A percentile compares a stretch with the other conserved stretches of the same genome.
These are phyloP conservation scores for Pterostichus madidus DNA, from an alignment of 2,888 invertebrate species.

Conservation along the genomic window DNA sequence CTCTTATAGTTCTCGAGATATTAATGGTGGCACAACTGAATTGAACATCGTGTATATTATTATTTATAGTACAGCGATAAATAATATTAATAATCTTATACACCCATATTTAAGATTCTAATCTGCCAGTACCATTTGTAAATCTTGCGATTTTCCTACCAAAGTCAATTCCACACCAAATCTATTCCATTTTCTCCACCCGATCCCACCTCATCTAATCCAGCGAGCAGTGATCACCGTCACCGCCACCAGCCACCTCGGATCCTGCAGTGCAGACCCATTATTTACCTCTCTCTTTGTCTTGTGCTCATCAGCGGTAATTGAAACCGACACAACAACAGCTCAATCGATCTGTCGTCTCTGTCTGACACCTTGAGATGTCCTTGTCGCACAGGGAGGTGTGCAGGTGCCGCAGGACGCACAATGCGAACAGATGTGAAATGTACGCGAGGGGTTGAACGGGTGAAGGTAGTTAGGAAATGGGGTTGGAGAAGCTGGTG, in stretches of 20 bases:
- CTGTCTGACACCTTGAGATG: background rate
- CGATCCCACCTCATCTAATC: too few species aligned
- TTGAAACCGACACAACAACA: conserved; percentile 48
- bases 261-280: background rate
- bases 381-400: background rate
- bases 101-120: too few species aligned
- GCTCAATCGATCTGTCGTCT: conserved; percentile 29
- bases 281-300: conserved; percentile 16
- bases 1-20: too few species aligned
- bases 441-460: background rate
- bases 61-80: too few species aligned
- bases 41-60: too few species aligned
- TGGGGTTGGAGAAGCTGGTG: background rate
- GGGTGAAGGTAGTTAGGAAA: background rate
- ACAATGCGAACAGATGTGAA: background rate
- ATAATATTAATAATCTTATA: too few species aligned
- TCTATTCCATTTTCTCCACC: too few species aligned
- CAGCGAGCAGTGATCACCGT: too few species aligned
- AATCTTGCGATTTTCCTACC: too few species aligned
- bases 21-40: too few species aligned
- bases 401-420: background rate
- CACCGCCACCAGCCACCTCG: background rate
- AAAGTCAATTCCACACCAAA: too few species aligned
- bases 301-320: conserved; percentile 39
- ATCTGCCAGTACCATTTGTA: too few species aligned